Percentiles rank a stretch among this genome's conserved stretches.
Evolutionary conservation across 2,888 invertebrate species (phyloP).

Genomic region (Unio pictorum): DNA sequence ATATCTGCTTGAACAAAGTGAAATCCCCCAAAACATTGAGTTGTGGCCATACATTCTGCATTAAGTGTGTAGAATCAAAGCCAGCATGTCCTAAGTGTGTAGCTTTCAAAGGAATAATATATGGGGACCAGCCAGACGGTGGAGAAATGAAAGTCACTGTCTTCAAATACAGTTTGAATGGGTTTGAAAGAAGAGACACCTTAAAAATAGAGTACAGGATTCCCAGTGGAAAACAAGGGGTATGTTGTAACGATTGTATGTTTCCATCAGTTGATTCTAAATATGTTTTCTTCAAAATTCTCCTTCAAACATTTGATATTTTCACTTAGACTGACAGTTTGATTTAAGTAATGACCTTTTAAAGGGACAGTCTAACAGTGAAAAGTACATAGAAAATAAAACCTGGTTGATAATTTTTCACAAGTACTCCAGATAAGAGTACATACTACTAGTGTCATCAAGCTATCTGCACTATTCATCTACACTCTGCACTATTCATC

Average conservation of each 20-base stretch:
- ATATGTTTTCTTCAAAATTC: too few species aligned
- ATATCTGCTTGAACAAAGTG: conserved; percentile 30
- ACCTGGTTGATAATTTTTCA: too few species aligned
- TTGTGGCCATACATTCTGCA: conserved; percentile 35
- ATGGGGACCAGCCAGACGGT: conserved; percentile 30
- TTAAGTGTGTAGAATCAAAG: conserved; percentile 22
- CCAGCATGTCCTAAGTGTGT: conserved; percentile 72
- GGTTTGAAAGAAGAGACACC: conserved; percentile 20
- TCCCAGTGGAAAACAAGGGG: conserved; percentile 47
- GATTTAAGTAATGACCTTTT: too few species aligned
- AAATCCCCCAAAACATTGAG: conserved; percentile 17
- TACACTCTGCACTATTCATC: too few species aligned
- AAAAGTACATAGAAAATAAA: too few species aligned
- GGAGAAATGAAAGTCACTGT: conserved; percentile 26
- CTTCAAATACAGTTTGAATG: conserved; percentile 10
- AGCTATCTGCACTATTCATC: too few species aligned
- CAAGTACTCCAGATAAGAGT: too few species aligned
- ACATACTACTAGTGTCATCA: too few species aligned
- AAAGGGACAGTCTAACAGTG: too few species aligned
- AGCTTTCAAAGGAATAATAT: neutral
- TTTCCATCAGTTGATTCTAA: too few species aligned
- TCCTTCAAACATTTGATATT: too few species aligned
- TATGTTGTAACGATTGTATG: conserved; percentile 12
- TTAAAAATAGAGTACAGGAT: conserved; percentile 41
- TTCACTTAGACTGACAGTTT: too few species aligned